Evolutionary conservation across 2,797 vertebrate species (phyloP).

Genomic region (Cynodonichthys magdalenae): DNA sequence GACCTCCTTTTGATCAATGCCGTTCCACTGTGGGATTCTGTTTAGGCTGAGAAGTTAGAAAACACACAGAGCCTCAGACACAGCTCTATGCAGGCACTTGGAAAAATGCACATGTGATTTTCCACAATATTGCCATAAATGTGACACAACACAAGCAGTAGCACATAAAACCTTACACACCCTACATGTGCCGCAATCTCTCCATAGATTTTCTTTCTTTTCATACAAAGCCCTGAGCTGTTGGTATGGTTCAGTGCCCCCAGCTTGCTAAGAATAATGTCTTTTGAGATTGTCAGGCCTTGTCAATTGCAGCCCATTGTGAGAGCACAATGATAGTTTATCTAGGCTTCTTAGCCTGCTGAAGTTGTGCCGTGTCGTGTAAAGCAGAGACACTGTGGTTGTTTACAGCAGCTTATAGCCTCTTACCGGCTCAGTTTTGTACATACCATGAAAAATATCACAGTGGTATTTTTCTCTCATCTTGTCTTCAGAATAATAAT

Average conservation of each 20-base stretch:
- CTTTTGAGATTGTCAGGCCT: slow-evolving; percentile 31
- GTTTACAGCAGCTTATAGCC: slow-evolving; percentile 8
- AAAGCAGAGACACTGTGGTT: background rate
- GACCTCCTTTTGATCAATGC: slow-evolving; percentile 76
- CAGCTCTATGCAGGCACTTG: slow-evolving; percentile 21
- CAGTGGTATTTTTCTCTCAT: slow-evolving; percentile 12
- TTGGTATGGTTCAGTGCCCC: slow-evolving; percentile 29
- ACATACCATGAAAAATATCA: slow-evolving; percentile 5
- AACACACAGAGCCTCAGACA: slow-evolving; percentile 10
- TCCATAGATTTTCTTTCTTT: slow-evolving; percentile 18
- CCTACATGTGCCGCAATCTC: slow-evolving; percentile 13
- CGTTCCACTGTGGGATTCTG: slow-evolving; percentile 65
- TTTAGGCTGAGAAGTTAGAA: slow-evolving; percentile 41
- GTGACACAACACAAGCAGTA: slow-evolving; percentile 11
- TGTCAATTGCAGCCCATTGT: slow-evolving; percentile 39
- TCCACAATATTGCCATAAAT: slow-evolving; percentile 26
- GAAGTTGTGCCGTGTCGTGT: slow-evolving; percentile 9
- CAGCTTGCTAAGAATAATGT: slow-evolving; percentile 33
- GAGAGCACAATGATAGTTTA: slow-evolving; percentile 33
- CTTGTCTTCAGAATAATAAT: slow-evolving; percentile 21
- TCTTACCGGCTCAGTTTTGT: slow-evolving; percentile 7
- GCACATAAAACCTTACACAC: slow-evolving; percentile 24
- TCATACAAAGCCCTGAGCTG: slow-evolving; percentile 24
- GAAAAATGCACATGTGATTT: slow-evolving; percentile 29
- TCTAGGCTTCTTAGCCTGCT: slow-evolving; percentile 11